Evolutionary conservation across 2,888 invertebrate genomes (phyloP).

Genomic region (Lasioglossum figueresi): DNA sequence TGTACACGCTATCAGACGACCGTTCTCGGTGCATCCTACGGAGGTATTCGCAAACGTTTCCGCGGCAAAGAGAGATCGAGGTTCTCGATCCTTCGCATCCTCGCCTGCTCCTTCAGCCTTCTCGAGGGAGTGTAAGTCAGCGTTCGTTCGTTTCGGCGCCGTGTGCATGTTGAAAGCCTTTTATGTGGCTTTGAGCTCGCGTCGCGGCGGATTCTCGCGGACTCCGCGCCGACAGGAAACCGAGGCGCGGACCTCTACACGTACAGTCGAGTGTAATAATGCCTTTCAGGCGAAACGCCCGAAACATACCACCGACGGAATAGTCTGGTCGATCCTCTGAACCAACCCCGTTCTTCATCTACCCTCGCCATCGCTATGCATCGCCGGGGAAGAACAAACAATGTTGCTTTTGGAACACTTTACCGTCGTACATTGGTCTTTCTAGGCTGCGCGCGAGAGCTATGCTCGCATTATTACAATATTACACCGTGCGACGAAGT

Average conservation of each 20-base stretch:
- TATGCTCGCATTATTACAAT: neutral
- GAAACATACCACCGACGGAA: neutral
- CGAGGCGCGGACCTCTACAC: neutral
- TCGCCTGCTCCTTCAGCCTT: neutral
- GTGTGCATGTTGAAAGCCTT: constrained; percentile 48
- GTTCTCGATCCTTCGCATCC: constrained; percentile 47
- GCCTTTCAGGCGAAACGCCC: neutral
- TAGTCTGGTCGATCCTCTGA: neutral
- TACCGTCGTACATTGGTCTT: neutral
- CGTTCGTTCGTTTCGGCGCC: constrained; percentile 26
- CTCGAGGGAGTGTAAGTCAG: constrained; percentile 7
- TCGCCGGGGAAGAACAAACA: neutral
- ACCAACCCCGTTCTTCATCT: neutral
- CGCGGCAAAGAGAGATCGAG: constrained; percentile 53
- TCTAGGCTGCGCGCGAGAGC: neutral
- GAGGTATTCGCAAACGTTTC: constrained; percentile 48
- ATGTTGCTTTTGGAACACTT: neutral
- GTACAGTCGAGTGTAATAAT: constrained; percentile 14
- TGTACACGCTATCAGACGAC: constrained; percentile 10
- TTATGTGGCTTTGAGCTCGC: constrained; percentile 55
- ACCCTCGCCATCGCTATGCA: neutral
- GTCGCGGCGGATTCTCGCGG: constrained; percentile 22
- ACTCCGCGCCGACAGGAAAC: constrained; percentile 1
- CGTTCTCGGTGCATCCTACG: constrained; percentile 12
- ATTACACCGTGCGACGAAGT: neutral